Evolutionary conservation across 2,888 invertebrate species (phyloP).

Genomic region (Coelopa pilipes): DNA sequence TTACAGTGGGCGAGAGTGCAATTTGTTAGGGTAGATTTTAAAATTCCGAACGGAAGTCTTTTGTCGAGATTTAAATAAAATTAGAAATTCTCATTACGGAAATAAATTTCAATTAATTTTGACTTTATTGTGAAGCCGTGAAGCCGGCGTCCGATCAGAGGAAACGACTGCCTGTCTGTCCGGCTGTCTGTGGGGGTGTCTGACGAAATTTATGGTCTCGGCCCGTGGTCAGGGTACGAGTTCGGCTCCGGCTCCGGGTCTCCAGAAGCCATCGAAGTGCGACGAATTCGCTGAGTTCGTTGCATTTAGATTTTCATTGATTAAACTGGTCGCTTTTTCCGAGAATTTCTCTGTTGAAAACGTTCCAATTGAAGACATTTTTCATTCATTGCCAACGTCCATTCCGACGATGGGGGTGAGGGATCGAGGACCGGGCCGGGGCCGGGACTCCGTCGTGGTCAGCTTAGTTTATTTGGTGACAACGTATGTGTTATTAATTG

Average conservation of each 20-base stretch:
- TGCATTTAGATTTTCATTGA: constrained; percentile 20
- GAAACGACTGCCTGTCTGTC: too few species aligned
- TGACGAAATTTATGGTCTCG: constrained; percentile 5
- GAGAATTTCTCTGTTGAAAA: constrained; percentile 13
- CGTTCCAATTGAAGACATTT: constrained; percentile 15
- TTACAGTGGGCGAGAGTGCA: constrained; percentile 44
- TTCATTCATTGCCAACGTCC: background rate
- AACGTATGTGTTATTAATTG: constrained; percentile 65
- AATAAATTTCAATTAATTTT: constrained; percentile 4
- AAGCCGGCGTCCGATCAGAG: background rate
- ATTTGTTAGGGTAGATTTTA: constrained; percentile 34
- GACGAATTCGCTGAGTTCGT: constrained; percentile 49
- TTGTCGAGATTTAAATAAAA: constrained; percentile 20
- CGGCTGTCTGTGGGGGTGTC: background rate
- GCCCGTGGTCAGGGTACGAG: background rate
- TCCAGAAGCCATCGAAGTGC: constrained; percentile 52
- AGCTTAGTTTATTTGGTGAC: constrained; percentile 45
- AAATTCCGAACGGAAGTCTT: constrained; percentile 24
- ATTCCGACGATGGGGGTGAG: too few species aligned
- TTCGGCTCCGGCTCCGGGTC: background rate
- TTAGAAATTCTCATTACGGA: background rate
- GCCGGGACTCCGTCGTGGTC: constrained; percentile 1
- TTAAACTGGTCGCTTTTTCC: constrained; percentile 18
- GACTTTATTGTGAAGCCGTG: background rate
- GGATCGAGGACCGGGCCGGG: too few species aligned